These are phyloP conservation scores for Drosophila lacertosa DNA, from an alignment of 1,140 invertebrate species.

Conservation along the genomic window DNA sequence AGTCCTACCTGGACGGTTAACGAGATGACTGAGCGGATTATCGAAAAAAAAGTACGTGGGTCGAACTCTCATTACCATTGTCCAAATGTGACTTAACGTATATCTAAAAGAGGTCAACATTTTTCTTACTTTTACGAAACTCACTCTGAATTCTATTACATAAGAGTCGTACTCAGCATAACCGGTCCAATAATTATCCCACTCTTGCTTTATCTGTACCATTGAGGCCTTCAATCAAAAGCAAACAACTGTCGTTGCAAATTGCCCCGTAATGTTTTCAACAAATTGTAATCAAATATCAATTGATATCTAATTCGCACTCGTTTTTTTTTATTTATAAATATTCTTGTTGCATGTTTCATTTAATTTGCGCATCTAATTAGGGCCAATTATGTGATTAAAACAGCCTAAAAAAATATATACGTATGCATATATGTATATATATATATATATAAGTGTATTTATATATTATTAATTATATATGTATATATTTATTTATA, in stretches of 20 bases:
- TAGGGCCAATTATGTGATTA: slow-evolving; percentile 75
- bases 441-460: slow-evolving; percentile 13
- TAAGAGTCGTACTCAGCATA: too few relatives aligned
- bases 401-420: slow-evolving; percentile 32
- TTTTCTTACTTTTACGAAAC: too few relatives aligned
- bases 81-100: too few relatives aligned
- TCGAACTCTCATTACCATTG: too few relatives aligned
- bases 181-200: too few relatives aligned
- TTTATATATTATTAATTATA: slow-evolving; percentile 6
- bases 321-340: slow-evolving; percentile 11
- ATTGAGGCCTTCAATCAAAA: background rate
- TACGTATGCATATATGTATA: slow-evolving; percentile 12
- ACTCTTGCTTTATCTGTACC: background rate
- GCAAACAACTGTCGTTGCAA: background rate
- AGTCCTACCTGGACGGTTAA: background rate
- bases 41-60: too few relatives aligned
- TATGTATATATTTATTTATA: slow-evolving; percentile 12
- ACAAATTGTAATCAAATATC: slow-evolving; percentile 11
- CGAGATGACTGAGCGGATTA: background rate
- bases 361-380: slow-evolving; percentile 70
- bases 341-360: slow-evolving; percentile 18
- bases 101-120: too few relatives aligned
- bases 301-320: slow-evolving; percentile 2
- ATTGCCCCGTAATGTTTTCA: background rate
- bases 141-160: too few relatives aligned